Evolutionary conservation across 1,140 invertebrate genomes (phyloP), one percentile per base, ranked within the genome.

Genomic region (Drosophila tropicalis): DNA sequence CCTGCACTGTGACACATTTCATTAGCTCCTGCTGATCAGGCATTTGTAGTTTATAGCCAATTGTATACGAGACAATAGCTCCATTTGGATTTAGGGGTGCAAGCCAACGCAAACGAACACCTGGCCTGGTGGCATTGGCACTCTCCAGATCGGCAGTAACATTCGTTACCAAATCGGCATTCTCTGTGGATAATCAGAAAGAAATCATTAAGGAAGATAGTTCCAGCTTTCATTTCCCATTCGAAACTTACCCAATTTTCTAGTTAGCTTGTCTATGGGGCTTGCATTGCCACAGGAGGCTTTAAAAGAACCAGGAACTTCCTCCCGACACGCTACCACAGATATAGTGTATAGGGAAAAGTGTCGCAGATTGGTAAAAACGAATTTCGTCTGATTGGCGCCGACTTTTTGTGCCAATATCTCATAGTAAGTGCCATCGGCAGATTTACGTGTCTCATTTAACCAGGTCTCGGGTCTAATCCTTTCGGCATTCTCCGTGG

Each of bases 51-150:
- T 94, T 92, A 79, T 97, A 96, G 75, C 95, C 94, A 29, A 99
- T 95, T 60, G 95, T 94, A 92, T 98, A 98, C 0, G 95, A 95
- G 4, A 98, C 93, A 51, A 98, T 96, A 29, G 96, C 93, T 1
- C 97, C 97, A 92, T 99, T 99, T 0, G 97, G 97, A 67, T 95
- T 91, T n/a, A 81, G 62, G 0, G 98, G 98, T 80, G 96, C 95
- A 0, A 94, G 92, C 98, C 98, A 99, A 9, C 91, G 92, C 0
- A 96, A 90, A 41, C 94, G 94, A 1, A 96, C 93, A 62, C 93
- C 93, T 1, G 93, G 73, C 0, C 79, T 55, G 0, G 91, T 81
- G 67, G 12, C 92, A 91, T 67, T 93, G 1, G 71, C 65, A 1
- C 58, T 55, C 15, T 78, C 79, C 17, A 71, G 22, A 1, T 19